These are phyloP conservation scores for Puma concolor DNA, from an alignment of 2,113 vertebrate species.

Conservation along the genomic window DNA sequence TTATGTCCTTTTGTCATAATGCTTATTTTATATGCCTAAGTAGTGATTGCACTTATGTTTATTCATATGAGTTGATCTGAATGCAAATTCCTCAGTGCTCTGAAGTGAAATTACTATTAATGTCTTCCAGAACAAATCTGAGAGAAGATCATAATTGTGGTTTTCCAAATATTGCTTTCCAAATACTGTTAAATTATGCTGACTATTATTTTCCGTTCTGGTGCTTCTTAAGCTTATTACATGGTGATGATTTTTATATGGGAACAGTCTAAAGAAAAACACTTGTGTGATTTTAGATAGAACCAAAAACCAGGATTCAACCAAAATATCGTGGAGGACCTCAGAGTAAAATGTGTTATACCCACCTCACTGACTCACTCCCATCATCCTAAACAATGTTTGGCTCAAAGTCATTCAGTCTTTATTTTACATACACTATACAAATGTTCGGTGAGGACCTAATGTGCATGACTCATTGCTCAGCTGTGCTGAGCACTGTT, in stretches of 20 bases:
- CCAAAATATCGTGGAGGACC: background rate
- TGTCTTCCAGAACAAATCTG: constrained; percentile 59
- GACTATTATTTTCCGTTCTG: constrained; percentile 71
- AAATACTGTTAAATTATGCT: constrained; percentile 57
- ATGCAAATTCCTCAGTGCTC: constrained; percentile 53
- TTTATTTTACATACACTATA: background rate
- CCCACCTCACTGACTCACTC: background rate
- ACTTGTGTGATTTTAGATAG: constrained; percentile 42
- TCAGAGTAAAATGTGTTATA: background rate
- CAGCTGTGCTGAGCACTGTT: background rate
- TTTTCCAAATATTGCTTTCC: constrained; percentile 56
- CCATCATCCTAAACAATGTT: background rate
- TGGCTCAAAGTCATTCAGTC: background rate
- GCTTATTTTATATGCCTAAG: constrained; percentile 24
- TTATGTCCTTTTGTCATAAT: background rate
- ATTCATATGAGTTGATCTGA: constrained; percentile 50
- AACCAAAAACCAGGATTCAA: constrained; percentile 45
- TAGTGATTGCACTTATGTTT: constrained; percentile 37
- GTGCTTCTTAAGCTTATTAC: constrained; percentile 54
- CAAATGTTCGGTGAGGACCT: background rate
- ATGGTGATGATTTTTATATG: constrained; percentile 68
- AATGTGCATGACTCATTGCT: background rate
- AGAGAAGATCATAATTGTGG: constrained; percentile 63
- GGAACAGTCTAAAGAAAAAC: constrained; percentile 62
- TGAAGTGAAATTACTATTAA: constrained; percentile 63